Base-by-base conservation (phyloP, 2,797 vertebrate species). In the Chanos chanos region DNA sequence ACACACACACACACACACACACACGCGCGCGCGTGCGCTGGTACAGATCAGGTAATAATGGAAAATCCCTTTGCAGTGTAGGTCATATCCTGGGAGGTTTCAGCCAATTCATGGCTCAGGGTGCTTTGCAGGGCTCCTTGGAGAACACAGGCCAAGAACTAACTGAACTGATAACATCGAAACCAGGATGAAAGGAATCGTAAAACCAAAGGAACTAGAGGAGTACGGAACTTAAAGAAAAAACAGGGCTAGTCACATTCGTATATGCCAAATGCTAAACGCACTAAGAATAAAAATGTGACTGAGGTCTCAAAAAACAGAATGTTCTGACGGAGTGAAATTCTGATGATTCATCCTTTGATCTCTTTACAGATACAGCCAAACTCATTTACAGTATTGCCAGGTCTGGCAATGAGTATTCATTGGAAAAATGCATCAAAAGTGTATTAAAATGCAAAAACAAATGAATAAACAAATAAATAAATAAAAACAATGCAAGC, bases 101-200 rank as follows among this genome's bases (percentile, higher is more conserved):
- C 39, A 39, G 39, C 18, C 72, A 50, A 72, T 68, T 70, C 70
- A 66, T 30, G 51, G 56, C 44, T 65, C 57, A 62, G 70, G 60
- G 66, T 72, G 50, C 61, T 59, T 63, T 48, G 70, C 52, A 56
- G 41, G 49, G 57, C 41, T 64, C 41, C 39, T 55, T 41, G 44
- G 24, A 64, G 48, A 41, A 53, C 45, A 21, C 31, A 66, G 41
- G 70, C 61, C 54, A 68, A 59, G 45, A 64, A 68, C 25, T 74
- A 73, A 81, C 66, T 75, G 69, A 77, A 76, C 51, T 59, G 71
- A 75, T 55, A 63, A 67, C 71, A 77, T 79, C 66, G 77, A 76
- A 77, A 55, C 37, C 18, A 48, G 49, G 47, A 58, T 44, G 52
- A 71, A 45, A 64, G 33, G 64, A 49, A 67, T 64, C 60, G 61